Evolutionary conservation across 2,888 invertebrate species (phyloP), one percentile per base, ranked within the genome.

Genomic region (Sepioteuthis lessoniana): DNA sequence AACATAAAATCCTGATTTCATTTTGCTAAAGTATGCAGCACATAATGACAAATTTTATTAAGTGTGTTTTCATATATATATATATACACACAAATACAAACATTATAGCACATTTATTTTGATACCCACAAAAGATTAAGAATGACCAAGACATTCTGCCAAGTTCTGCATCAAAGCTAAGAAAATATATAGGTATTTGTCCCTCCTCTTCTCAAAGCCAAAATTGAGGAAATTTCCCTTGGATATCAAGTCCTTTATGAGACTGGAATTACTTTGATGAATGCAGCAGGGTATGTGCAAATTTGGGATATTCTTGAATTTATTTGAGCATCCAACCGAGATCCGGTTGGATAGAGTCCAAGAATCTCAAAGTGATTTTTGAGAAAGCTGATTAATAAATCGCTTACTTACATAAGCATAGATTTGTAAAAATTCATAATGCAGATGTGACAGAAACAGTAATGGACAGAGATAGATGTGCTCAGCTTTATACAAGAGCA

Each of bases 391-490:
- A 76, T 76, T 35, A 76, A 76, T 76, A 35, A 76, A 76, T 76
- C 16, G n/a, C 76, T 76, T 76, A 35, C 76, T 76, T 35, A 76
- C 76, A 76, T 76, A 76, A 76, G 76, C n/a, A 13, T n/a, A 76
- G 76, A 76, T 76, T 76, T 76, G 76, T 76, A 76, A 76, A 76
- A 76, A 76, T 76, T 76, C n/a, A 76, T 76, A 76, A 76, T 76
- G n/a, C n/a, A 35, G 35, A 35, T 76, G 76, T 35, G 76, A 76
- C 76, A 76, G 76, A 35, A 76, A 35, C n/a, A 13, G 35, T 76
- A 76, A 76, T 76, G 76, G 76, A 76, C 76, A 76, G 76, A 76
- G 76, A 76, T 76, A 76, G 76, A 76, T 76, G n/a, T n/a, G 76
- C 76, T 13, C 16, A n/a, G 35, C 76, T 76, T 76, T 76, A 76